Evolutionary conservation across 2,113 vertebrate species (phyloP), one percentile per base, ranked within the genome.

Genomic region (Orthonyx spaldingii): DNA sequence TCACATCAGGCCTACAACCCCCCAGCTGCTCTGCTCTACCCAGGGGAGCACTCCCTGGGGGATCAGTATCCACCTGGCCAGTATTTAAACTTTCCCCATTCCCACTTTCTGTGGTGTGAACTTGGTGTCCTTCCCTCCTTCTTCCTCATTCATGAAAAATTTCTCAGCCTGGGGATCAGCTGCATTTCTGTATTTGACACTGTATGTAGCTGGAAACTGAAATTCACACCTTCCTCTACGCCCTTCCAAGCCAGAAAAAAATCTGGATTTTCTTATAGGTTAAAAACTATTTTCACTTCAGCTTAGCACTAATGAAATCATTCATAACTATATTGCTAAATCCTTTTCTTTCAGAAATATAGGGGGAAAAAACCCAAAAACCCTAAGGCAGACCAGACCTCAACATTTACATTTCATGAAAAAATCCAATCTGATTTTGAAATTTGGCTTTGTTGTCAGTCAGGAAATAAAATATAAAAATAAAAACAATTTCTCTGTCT

Each of bases 381-480:
- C 95, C 95, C 95, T 96, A 95, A 96, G 93, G 95, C 94, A 96
- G 96, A 95, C 96, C 96, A 97, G 96, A 96, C 74, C 95, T 97
- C 93, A 93, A 44, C 87, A 79, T 94, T 96, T 96, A 95, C 94
- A 97, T 96, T 96, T 95, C 86, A 87, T 85, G 89, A 94, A 95
- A 94, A 94, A 96, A 87, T 94, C 87, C 94, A 84, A 89, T 96
- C 89, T 93, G 89, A 87, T 91, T 97, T 95, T 97, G 96, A 90
- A 96, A 93, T 94, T 95, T 96, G 89, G 91, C 77, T 95, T 94
- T 95, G 77, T 95, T 91, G 95, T 96, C 94, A 96, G 78, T 87
- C 95, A 95, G 95, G 89, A 92, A 84, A 94, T 78, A 94, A 95
- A 95, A 95, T 94, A 94, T 44, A 96, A 94, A 94, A 97, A 94